Conservation (phyloP, 2,113 vertebrate species). For the Amazona vittata region DNA sequence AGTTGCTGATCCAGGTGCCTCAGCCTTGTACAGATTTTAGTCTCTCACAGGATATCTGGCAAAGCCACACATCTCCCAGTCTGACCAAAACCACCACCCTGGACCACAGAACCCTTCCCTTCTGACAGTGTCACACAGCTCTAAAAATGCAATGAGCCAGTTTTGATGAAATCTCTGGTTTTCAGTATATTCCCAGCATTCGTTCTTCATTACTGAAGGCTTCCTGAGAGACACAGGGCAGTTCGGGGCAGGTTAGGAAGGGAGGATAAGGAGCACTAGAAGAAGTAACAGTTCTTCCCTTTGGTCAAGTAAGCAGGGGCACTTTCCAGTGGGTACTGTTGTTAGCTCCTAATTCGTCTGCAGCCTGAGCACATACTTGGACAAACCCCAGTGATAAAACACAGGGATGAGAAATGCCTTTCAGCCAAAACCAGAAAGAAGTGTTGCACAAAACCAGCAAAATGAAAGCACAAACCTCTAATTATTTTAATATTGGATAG, state of each 20-base stretch:
- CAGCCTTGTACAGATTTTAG: neutral
- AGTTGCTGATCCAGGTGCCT: neutral
- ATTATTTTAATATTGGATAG: slow-evolving; percentile 65
- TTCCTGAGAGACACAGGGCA: neutral
- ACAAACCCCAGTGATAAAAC: neutral
- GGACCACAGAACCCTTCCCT: neutral
- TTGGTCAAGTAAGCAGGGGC: neutral
- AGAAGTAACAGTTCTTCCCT: neutral
- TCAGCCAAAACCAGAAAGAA: slow-evolving; percentile 33
- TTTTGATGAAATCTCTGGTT: neutral
- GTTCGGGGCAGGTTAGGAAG: neutral
- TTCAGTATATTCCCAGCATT: neutral
- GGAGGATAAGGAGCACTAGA: neutral
- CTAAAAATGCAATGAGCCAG: neutral
- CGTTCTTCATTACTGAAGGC: neutral
- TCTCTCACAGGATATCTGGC: neutral
- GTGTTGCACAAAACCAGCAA: slow-evolving; percentile 7
- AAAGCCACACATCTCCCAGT: neutral
- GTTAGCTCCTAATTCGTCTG: neutral
- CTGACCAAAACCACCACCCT: neutral
- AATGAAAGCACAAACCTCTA: slow-evolving; percentile 48
- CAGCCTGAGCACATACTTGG: neutral
- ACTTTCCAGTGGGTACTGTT: neutral
- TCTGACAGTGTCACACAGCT: neutral
- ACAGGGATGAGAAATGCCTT: neutral